phyloP scores from a whole-genome alignment of 1,140 invertebrate species.

The Portunus trituberculatus region DNA sequence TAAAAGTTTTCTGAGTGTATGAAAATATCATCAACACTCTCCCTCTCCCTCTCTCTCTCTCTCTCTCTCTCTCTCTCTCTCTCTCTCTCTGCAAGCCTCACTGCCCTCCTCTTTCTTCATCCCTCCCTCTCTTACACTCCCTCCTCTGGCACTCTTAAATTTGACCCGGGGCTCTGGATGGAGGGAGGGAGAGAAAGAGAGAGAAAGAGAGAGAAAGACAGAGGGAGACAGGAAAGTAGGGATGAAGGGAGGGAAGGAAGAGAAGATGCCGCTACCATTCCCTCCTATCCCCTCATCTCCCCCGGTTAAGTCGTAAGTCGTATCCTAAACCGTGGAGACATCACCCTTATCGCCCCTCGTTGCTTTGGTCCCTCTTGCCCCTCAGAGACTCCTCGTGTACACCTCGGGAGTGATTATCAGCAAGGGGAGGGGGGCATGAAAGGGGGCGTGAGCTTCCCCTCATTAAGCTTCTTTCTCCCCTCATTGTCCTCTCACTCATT shows the following conservation, averaged over 20 bases:
- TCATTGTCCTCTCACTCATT: conserved; percentile 10
- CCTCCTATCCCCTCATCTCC: not conserved
- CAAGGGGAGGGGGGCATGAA: not conserved
- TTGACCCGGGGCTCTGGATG: not conserved
- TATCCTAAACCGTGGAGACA: not conserved
- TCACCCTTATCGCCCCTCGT: not conserved
- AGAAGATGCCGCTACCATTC: not conserved
- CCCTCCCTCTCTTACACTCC: not conserved
- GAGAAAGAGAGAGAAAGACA: not conserved
- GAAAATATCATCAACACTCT: too few relatives aligned
- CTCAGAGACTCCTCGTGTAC: not conserved
- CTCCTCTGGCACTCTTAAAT: not conserved
- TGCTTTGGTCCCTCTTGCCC: not conserved
- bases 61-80: too few relatives aligned
- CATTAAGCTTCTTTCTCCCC: conserved; percentile 21
- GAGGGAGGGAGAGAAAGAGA: not conserved
- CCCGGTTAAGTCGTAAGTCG: not conserved
- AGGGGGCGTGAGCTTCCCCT: not conserved
- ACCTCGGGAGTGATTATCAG: not conserved
- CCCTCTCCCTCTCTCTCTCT: too few relatives aligned
- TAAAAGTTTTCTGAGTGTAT: not conserved
- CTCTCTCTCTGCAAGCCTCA: too few relatives aligned
- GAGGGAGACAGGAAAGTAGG: not conserved
- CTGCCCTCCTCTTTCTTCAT: too few relatives aligned
- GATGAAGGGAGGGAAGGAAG: not conserved